These are phyloP conservation scores for Resseliella maxima DNA, from an alignment of 2,888 invertebrate species.

Conservation along the genomic window DNA sequence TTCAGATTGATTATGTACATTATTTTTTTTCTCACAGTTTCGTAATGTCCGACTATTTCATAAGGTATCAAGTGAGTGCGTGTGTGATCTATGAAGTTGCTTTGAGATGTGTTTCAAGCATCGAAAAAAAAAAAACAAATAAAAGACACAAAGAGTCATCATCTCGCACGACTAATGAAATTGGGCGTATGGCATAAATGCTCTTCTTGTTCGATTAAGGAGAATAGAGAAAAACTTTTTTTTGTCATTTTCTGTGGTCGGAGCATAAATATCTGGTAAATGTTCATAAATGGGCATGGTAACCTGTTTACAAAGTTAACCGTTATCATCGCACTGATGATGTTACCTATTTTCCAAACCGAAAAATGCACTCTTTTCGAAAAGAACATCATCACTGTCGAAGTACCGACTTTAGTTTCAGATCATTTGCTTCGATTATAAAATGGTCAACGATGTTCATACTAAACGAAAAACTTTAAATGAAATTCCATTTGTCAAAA, in stretches of 20 bases:
- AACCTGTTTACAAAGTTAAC: slow-evolving; percentile 13
- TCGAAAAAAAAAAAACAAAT: slow-evolving; percentile 6
- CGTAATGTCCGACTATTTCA: not conserved
- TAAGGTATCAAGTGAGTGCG: not conserved
- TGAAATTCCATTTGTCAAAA: slow-evolving; percentile 1
- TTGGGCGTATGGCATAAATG: not conserved
- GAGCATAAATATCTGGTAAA: not conserved
- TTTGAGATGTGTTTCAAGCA: not conserved
- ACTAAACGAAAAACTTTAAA: slow-evolving; percentile 7
- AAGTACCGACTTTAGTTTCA: not conserved
- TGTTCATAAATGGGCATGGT: not conserved
- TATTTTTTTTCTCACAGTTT: not conserved
- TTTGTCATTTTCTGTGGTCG: not conserved
- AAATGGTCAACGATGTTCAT: not conserved
- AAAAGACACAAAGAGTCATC: not conserved
- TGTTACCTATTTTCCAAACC: not conserved
- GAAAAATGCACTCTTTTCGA: not conserved
- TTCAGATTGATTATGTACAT: not conserved
- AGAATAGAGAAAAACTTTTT: too few species aligned
- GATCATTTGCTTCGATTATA: not conserved
- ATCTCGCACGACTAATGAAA: not conserved
- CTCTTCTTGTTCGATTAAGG: not conserved
- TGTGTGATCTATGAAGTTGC: slow-evolving; percentile 43
- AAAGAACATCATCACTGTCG: not conserved
- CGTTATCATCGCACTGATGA: not conserved